Conservation (phyloP, 2,113 vertebrate genomes). For the Spermophilus dauricus region DNA sequence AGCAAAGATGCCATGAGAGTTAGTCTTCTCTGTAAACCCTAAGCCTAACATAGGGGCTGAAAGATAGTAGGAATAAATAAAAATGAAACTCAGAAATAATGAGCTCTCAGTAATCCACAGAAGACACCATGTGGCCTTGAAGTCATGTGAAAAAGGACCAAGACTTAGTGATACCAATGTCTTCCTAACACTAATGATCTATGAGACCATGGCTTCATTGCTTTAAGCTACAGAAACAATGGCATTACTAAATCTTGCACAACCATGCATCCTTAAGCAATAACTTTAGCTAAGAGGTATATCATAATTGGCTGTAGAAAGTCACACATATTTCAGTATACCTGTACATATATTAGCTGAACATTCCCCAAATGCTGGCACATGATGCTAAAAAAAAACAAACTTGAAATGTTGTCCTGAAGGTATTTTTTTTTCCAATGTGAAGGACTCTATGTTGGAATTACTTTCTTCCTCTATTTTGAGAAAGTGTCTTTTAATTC, state of each 20-base stretch:
- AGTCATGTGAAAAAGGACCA: background rate
- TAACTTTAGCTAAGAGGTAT: constrained; percentile 8
- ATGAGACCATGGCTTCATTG: background rate
- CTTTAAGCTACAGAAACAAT: background rate
- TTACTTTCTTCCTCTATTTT: background rate
- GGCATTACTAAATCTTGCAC: background rate
- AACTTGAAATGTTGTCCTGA: background rate
- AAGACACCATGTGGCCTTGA: background rate
- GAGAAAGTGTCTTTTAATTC: background rate
- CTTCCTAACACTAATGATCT: background rate
- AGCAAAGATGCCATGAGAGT: background rate
- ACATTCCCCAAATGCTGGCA: background rate
- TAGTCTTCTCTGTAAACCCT: background rate
- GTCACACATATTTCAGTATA: background rate
- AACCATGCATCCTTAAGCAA: constrained; percentile 51
- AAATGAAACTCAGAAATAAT: background rate
- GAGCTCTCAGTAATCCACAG: background rate
- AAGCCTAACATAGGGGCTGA: background rate
- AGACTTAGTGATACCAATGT: background rate
- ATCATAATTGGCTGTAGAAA: background rate
- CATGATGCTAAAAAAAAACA: background rate
- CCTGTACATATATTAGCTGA: background rate
- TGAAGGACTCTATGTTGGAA: background rate
- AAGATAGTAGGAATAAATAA: background rate
- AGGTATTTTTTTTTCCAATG: background rate